Conservation (phyloP, 2,888 invertebrate genomes). For the Cecidostiba fungosa region DNA sequence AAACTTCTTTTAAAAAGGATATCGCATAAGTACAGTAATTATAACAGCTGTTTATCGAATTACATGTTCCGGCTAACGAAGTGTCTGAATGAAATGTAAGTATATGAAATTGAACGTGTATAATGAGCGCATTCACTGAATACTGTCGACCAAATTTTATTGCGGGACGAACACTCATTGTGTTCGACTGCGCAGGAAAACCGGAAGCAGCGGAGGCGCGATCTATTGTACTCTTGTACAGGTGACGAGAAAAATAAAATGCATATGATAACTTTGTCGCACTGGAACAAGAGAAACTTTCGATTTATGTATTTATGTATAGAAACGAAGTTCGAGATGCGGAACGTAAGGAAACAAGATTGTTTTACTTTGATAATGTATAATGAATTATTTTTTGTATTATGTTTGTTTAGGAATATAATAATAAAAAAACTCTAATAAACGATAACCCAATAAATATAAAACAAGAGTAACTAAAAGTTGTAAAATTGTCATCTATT, state of each 20-base stretch:
- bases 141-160: conserved; percentile 50
- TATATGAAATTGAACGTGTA: conserved; percentile 49
- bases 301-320: conserved; percentile 23
- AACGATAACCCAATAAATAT: not conserved
- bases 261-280: conserved; percentile 47
- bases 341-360: conserved; percentile 12
- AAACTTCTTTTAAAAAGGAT: not conserved
- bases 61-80: not conserved
- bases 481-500: not conserved
- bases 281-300: conserved; percentile 18
- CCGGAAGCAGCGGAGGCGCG: conserved; percentile 26
- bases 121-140: conserved; percentile 43
- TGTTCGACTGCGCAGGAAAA: not conserved
- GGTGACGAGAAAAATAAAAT: conserved; percentile 50
- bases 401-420: not conserved
- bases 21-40: not conserved
- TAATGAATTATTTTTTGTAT: not conserved
- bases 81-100: not conserved
- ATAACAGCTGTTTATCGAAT: not conserved
- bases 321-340: not conserved
- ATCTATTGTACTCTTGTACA: conserved; percentile 31
- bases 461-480: not conserved
- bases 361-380: not conserved
- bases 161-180: conserved; percentile 23
- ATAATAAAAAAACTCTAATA: too few species aligned